Conservation (phyloP, 2,113 vertebrate species). For the Beaufortia kweichowensis region DNA sequence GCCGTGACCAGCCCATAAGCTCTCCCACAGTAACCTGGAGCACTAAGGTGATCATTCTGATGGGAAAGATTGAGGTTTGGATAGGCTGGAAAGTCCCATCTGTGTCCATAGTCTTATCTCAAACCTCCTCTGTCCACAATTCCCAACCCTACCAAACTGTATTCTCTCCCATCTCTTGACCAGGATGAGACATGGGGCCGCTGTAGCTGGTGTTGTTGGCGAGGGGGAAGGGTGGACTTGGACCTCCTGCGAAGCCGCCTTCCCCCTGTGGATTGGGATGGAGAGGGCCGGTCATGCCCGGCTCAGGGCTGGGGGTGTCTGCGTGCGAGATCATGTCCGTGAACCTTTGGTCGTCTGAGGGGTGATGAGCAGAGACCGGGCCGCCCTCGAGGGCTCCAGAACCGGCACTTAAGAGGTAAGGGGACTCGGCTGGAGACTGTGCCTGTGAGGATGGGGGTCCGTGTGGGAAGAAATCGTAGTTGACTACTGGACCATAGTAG, state of each 20-base stretch:
- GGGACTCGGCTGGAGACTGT: slow-evolving; percentile 91
- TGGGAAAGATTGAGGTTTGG: not conserved
- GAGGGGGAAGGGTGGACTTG: slow-evolving; percentile 93
- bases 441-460: slow-evolving; percentile 93
- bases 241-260: slow-evolving; percentile 89
- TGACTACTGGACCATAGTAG: slow-evolving; percentile 89
- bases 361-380: slow-evolving; percentile 83
- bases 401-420: slow-evolving; percentile 89
- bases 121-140: slow-evolving; percentile 46
- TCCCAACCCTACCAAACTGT: slow-evolving; percentile 83
- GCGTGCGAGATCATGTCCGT: slow-evolving; percentile 98
- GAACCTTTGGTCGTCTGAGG: slow-evolving; percentile 95
- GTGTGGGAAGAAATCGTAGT: slow-evolving; percentile 96
- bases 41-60: slow-evolving; percentile 6
- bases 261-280: slow-evolving; percentile 86
- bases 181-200: slow-evolving; percentile 88
- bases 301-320: slow-evolving; percentile 94
- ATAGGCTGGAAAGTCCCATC: slow-evolving; percentile 26
- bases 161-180: slow-evolving; percentile 92
- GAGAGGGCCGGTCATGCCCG: slow-evolving; percentile 85
- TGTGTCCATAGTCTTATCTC: slow-evolving; percentile 44
- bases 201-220: slow-evolving; percentile 91
- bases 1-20: slow-evolving; percentile 1
- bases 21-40: not conserved
- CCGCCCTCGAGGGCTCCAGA: slow-evolving; percentile 88